Evolutionary conservation across 2,797 vertebrate genomes (phyloP), one percentile per base, ranked within the genome.

Genomic region (Aulostomus chinensis): DNA sequence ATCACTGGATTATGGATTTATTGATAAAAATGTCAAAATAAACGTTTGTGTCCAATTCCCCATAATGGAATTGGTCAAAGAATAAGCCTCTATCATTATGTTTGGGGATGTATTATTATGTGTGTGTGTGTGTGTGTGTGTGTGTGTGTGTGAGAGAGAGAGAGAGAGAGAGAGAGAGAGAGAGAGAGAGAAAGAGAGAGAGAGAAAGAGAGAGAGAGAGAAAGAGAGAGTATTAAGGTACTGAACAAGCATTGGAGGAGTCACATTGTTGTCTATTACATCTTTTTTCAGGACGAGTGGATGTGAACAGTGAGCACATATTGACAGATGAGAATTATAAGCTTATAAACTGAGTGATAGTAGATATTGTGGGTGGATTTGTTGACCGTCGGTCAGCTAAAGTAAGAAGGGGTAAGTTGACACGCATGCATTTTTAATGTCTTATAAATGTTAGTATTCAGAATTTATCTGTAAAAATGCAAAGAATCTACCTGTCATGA

Each of bases 341-440:
- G n/a, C n/a, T n/a, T n/a, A 72, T 69, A 50, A 69, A 28, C 45
- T 69, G 58, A 78, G 51, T 58, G 58, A 41, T 40, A 33, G 17
- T 21, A 65, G 40, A 57, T 68, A 55, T 39, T 42, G 38, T 22
- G 14, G 48, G 57, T 50, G 70, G 73, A 66, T 33, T 67, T 58
- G 46, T 48, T 49, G 24, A 16, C 13, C 25, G 40, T 46, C 38
- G 30, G 25, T 63, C 55, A 17, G 31, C 40, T 41, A 43, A 41
- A 58, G 28, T 58, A 77, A 74, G 47, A 50, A 67, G 40, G 57
- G 83, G 85, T 86, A 63, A 81, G 85, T 78, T 53, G 34, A 73
- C 34, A n/a, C 32, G 31, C 22, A 29, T 12, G 4, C 49, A 46
- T 37, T 13, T 51, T 32, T 58, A 3, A 31, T 37, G 9, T 1